Conservation (phyloP, 2,113 vertebrate genomes). For the Notothenia rossii region DNA sequence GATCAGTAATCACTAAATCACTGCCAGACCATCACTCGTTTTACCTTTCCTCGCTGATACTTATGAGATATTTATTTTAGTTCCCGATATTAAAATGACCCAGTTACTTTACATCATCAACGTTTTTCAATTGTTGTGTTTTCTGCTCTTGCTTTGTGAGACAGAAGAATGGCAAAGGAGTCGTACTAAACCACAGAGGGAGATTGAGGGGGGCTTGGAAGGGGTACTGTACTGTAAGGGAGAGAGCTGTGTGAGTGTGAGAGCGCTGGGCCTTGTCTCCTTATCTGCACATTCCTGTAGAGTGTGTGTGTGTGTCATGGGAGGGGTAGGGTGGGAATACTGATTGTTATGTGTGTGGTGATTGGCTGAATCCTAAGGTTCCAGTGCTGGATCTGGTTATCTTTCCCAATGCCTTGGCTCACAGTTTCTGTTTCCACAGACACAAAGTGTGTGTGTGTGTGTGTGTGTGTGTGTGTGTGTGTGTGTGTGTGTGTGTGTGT, state of each 20-base stretch:
- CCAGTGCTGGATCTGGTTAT: conserved; percentile 70
- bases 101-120: not conserved
- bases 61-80: not conserved
- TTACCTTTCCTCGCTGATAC: not conserved
- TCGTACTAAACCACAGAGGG: not conserved
- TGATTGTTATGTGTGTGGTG: conserved; percentile 67
- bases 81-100: not conserved
- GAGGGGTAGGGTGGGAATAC: conserved; percentile 55
- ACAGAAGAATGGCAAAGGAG: not conserved
- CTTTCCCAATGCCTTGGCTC: conserved; percentile 52
- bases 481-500: too few relatives aligned
- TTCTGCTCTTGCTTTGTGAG: not conserved
- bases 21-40: not conserved
- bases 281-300: conserved; percentile 85
- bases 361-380: conserved; percentile 74
- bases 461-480: too few relatives aligned
- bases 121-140: not conserved
- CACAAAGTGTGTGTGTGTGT: conserved; percentile 41
- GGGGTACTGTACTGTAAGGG: conserved; percentile 34
- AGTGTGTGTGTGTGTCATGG: conserved; percentile 64
- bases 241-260: conserved; percentile 55
- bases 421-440: conserved; percentile 42
- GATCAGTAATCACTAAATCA: not conserved
- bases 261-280: conserved; percentile 55
- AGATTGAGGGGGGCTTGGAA: conserved; percentile 11